Conservation (phyloP, 2,888 invertebrate species). For the Spisula solida region DNA sequence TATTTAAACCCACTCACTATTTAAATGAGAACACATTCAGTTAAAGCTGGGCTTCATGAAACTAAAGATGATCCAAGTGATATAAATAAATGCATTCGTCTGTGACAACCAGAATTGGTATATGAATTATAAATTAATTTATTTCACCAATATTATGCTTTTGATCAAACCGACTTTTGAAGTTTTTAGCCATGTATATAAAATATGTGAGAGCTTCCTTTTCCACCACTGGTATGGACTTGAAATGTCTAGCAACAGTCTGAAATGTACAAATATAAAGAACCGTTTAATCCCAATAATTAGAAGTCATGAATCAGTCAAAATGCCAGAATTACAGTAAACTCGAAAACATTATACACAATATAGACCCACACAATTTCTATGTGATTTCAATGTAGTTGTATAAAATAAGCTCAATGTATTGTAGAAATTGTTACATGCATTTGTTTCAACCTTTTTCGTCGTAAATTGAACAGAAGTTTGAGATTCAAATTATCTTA, state of each 20-base stretch:
- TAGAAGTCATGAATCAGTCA: background rate
- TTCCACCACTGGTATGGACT: constrained; percentile 97
- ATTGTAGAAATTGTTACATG: no score
- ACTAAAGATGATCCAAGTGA: background rate
- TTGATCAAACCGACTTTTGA: constrained; percentile 94
- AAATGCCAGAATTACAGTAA: no score
- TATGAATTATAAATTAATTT: constrained; percentile 13
- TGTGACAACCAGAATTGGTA: background rate
- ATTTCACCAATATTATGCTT: constrained; percentile 77
- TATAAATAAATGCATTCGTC: background rate
- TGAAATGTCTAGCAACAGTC: constrained; percentile 98
- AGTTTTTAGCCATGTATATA: constrained; percentile 98
- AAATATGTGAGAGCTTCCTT: constrained; percentile 98
- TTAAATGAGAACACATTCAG: background rate
- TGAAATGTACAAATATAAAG: constrained; percentile 89
- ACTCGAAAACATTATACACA: no score
- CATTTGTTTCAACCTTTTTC: no score
- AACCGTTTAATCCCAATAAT: no score
- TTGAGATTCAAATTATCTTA: no score
- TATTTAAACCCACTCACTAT: no score
- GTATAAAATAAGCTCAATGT: no score
- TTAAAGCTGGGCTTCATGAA: background rate
- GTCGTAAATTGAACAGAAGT: no score
- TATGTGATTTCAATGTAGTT: no score
- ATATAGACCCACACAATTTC: no score